These are phyloP conservation scores for Eidolon helvum DNA, from an alignment of 2,113 vertebrate genomes.

Conservation along the genomic window DNA sequence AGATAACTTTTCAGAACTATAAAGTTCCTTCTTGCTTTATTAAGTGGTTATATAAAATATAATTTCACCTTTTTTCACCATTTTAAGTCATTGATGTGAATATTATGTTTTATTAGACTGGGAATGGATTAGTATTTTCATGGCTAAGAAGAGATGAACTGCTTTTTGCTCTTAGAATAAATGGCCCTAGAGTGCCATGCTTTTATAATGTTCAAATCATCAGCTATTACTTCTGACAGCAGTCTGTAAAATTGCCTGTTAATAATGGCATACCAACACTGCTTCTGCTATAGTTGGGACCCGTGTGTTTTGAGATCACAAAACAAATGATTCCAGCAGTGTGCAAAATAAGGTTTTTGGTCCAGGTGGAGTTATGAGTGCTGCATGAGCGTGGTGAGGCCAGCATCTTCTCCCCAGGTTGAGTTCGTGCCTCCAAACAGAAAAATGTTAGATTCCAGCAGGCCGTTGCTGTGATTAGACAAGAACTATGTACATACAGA, in stretches of 20 bases:
- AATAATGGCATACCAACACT: background rate
- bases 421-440: background rate
- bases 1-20: background rate
- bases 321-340: background rate
- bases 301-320: background rate
- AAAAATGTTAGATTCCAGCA: background rate
- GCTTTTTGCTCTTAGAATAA: background rate
- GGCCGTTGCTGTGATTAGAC: background rate
- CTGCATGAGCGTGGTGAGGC: background rate
- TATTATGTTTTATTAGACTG: background rate
- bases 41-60: background rate
- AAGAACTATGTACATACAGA: background rate
- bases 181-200: background rate
- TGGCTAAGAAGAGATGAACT: background rate
- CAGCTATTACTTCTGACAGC: background rate
- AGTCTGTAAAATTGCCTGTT: background rate
- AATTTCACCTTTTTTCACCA: background rate
- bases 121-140: background rate
- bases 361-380: background rate
- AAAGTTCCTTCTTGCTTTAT: background rate
- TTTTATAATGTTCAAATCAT: background rate
- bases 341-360: background rate
- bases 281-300: background rate
- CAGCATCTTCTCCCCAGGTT: background rate
- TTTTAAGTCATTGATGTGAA: background rate